A percentile compares a stretch with the other conserved stretches of the same genome.
Conservation (phyloP, 2,888 invertebrate genomes). For the Willowsia nigromaculata region DNA sequence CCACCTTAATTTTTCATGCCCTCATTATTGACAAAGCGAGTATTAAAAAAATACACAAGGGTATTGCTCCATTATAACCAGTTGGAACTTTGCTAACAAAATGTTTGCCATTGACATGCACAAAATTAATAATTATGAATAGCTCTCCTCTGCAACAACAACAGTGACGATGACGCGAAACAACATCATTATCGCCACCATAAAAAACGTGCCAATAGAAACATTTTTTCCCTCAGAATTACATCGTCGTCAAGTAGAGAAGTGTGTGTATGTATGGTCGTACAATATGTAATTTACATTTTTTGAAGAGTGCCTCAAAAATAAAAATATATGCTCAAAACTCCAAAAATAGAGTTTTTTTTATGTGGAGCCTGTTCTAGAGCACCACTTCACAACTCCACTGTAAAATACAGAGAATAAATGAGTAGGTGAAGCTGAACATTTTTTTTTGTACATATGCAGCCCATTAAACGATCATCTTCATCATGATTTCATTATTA, state of each 20-base stretch:
- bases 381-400: background rate
- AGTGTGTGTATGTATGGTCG: background rate
- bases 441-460: background rate
- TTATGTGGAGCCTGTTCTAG: background rate
- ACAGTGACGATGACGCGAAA: background rate
- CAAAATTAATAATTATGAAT: too few species aligned
- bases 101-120: too few species aligned
- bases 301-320: background rate
- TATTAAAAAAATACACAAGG: too few species aligned
- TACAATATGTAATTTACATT: background rate
- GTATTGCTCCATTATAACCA: too few species aligned
- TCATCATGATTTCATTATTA: background rate
- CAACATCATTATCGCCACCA: background rate
- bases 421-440: background rate
- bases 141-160: too few species aligned
- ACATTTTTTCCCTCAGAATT: background rate
- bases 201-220: background rate
- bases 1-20: background rate
- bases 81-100: too few species aligned
- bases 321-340: background rate
- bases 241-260: background rate
- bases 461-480: background rate
- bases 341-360: background rate
- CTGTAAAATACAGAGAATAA: background rate
- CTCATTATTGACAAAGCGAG: too few species aligned